phyloP scores from a whole-genome alignment of 2,797 vertebrate genomes.

The Oreochromis grahami region DNA sequence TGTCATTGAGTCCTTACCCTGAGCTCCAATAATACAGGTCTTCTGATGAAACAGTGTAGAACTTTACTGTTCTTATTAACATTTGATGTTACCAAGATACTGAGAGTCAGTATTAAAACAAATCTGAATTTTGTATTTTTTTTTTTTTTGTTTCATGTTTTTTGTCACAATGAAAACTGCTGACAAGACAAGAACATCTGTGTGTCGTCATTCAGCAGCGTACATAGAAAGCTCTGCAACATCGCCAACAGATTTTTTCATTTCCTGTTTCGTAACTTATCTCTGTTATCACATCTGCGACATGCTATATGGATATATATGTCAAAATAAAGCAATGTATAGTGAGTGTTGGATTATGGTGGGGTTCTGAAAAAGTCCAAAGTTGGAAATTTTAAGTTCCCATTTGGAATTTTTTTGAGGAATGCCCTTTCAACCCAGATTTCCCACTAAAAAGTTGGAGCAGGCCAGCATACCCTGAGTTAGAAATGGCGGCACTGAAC shows the following conservation, averaged over 20 bases:
- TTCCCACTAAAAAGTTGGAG: not conserved
- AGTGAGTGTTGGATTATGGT: rapidly evolving
- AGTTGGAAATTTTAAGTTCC: not conserved
- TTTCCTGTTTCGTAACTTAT: rapidly evolving
- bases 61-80: not conserved
- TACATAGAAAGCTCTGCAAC: not conserved
- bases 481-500: rapidly evolving
- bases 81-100: not conserved
- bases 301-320: not conserved
- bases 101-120: not conserved
- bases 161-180: not conserved
- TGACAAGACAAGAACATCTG: too few species aligned
- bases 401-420: rapidly evolving
- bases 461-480: not conserved
- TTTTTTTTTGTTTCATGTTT: not conserved
- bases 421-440: rapidly evolving
- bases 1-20: not conserved
- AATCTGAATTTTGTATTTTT: not conserved
- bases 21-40: not conserved
- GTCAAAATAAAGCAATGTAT: not conserved
- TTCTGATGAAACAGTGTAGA: not conserved
- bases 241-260: not conserved
- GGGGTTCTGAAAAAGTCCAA: not conserved
- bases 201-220: not conserved
- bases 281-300: not conserved